Evolutionary conservation across 2,888 invertebrate genomes (phyloP).

Genomic region (Epirrhoe tristata): DNA sequence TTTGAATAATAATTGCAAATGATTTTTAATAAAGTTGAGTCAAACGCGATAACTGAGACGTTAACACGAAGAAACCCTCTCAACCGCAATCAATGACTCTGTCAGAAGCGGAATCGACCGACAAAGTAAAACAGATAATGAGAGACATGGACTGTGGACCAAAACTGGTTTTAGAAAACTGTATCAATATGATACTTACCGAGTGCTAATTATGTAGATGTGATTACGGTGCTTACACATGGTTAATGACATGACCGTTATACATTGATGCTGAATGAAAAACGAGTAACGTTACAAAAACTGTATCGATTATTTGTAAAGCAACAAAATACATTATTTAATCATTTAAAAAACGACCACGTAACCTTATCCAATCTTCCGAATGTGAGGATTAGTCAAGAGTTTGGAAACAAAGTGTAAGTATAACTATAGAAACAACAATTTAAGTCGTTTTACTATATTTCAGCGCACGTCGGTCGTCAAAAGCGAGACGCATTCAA

Average conservation of each 20-base stretch:
- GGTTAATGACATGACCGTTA: conserved; percentile 54
- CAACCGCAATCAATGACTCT: conserved; percentile 3
- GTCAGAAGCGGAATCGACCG: conserved; percentile 4
- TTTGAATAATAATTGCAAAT: conserved; percentile 62
- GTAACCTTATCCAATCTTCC: neutral
- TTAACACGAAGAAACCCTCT: conserved; percentile 1
- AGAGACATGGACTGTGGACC: conserved; percentile 26
- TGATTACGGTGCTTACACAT: conserved; percentile 57
- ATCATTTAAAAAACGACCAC: too few relatives aligned
- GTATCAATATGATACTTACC: conserved; percentile 30
- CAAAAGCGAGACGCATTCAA: conserved; percentile 64
- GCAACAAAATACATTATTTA: neutral
- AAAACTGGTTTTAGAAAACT: conserved; percentile 38
- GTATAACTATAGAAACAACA: neutral
- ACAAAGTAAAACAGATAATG: conserved; percentile 13
- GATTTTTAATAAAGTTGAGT: conserved; percentile 42
- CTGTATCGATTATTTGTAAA: neutral
- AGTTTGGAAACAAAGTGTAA: too few relatives aligned
- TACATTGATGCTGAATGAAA: conserved; percentile 38
- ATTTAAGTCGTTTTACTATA: conserved; percentile 20
- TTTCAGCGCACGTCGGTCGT: conserved; percentile 67
- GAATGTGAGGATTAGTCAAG: neutral
- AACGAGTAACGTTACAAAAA: conserved; percentile 27
- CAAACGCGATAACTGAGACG: conserved; percentile 11
- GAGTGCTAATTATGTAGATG: conserved; percentile 29